Conservation (phyloP, 2,113 vertebrate genomes). For the Rhineura floridana region DNA sequence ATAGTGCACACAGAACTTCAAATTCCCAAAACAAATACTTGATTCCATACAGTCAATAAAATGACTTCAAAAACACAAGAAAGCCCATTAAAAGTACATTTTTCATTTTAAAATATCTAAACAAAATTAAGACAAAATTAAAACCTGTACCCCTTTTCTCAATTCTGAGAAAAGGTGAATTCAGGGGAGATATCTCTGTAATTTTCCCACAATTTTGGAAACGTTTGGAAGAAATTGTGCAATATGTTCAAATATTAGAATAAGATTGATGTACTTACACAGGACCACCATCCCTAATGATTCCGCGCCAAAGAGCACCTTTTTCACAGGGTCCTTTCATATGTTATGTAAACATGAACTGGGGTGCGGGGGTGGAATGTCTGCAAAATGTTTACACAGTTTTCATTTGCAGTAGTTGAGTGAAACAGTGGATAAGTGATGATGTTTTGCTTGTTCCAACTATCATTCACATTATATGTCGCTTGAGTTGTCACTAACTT, state of each 20-base stretch:
- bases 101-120: not conserved
- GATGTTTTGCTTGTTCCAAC: slow-evolving; percentile 42
- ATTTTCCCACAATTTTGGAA: not conserved
- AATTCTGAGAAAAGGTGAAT: not conserved
- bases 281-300: not conserved
- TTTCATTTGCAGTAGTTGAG: not conserved
- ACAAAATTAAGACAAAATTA: not conserved
- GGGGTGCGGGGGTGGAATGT: slow-evolving; percentile 10
- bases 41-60: too few relatives aligned
- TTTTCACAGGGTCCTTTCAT: not conserved
- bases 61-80: too few relatives aligned
- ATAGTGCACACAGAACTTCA: too few relatives aligned
- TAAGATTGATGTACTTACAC: not conserved
- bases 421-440: slow-evolving; percentile 31
- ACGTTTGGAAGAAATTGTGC: not conserved
- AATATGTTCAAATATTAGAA: not conserved
- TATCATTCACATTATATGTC: slow-evolving; percentile 53
- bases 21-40: too few relatives aligned
- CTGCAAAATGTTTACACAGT: slow-evolving; percentile 16
- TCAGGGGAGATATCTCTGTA: not conserved
- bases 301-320: not conserved
- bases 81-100: too few relatives aligned
- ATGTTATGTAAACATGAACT: not conserved
- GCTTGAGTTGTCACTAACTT: slow-evolving; percentile 53
- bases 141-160: not conserved